phyloP scores from a whole-genome alignment of 1,140 invertebrate species.

The Chelonus insularis region DNA sequence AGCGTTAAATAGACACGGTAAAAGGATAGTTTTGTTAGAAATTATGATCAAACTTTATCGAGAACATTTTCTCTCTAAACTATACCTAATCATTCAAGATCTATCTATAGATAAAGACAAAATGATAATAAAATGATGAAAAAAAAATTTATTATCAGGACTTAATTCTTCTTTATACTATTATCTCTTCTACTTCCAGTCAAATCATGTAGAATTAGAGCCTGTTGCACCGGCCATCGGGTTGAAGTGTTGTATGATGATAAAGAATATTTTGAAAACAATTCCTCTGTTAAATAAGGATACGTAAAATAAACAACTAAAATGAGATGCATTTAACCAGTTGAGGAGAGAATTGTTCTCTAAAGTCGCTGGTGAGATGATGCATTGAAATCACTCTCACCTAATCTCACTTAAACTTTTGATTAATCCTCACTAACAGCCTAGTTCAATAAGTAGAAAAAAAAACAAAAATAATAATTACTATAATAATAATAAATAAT shows the following conservation, averaged over 20 bases:
- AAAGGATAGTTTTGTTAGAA: slow-evolving; percentile 49
- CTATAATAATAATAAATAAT: background rate
- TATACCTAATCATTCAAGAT: slow-evolving; percentile 46
- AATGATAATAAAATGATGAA: slow-evolving; percentile 11
- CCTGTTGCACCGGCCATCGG: slow-evolving; percentile 38
- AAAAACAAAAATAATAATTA: slow-evolving; percentile 23
- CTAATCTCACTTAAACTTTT: slow-evolving; percentile 54
- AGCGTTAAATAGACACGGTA: slow-evolving; percentile 50
- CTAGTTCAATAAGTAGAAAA: slow-evolving; percentile 56
- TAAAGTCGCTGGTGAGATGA: slow-evolving; percentile 40
- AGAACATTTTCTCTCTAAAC: slow-evolving; percentile 55
- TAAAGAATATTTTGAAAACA: slow-evolving; percentile 27
- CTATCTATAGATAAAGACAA: slow-evolving; percentile 37
- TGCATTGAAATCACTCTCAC: slow-evolving; percentile 40
- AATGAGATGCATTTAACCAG: slow-evolving; percentile 23
- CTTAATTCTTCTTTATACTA: slow-evolving; percentile 38
- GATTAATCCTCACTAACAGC: slow-evolving; percentile 58
- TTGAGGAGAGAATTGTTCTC: slow-evolving; percentile 32
- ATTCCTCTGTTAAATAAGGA: slow-evolving; percentile 37
- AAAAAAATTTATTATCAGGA: slow-evolving; percentile 21
- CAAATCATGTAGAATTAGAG: slow-evolving; percentile 38
- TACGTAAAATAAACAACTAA: slow-evolving; percentile 11
- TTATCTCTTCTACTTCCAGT: slow-evolving; percentile 30
- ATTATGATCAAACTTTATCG: slow-evolving; percentile 54
- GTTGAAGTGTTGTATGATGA: slow-evolving; percentile 21